Evolutionary conservation across 2,113 vertebrate genomes (phyloP).

Genomic region (Sylvilagus bachmani): DNA sequence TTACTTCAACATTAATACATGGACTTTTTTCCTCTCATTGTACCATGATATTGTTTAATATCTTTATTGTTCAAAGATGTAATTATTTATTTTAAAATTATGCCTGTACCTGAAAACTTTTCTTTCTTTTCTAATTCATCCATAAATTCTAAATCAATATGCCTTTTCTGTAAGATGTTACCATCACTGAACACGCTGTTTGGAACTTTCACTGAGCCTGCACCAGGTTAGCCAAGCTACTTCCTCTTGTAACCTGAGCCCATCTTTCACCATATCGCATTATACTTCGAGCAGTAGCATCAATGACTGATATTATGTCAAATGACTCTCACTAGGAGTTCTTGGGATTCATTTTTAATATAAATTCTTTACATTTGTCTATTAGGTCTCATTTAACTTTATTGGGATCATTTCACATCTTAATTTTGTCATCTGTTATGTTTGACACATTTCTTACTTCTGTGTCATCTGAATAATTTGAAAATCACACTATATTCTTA

Average conservation of each 20-base stretch:
- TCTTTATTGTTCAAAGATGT: not conserved
- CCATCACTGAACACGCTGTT: not conserved
- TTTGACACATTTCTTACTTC: not conserved
- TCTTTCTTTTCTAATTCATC: not conserved
- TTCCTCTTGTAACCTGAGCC: not conserved
- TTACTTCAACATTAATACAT: conserved; percentile 44
- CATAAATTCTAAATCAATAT: not conserved
- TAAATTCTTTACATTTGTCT: not conserved
- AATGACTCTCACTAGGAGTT: not conserved
- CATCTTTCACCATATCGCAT: not conserved
- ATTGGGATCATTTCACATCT: not conserved
- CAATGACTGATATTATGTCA: conserved; percentile 25
- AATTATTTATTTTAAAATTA: not conserved
- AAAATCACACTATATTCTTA: not conserved
- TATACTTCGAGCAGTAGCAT: conserved; percentile 1
- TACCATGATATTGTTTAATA: not conserved
- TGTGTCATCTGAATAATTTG: not conserved
- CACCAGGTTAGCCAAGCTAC: not conserved
- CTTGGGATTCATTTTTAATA: not conserved
- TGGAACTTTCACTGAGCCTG: not conserved
- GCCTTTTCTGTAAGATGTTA: not conserved
- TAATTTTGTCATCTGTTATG: conserved; percentile 30
- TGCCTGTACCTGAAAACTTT: not conserved
- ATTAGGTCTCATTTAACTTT: not conserved
- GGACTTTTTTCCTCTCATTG: not conserved